phyloP scores from a whole-genome alignment of 2,888 invertebrate species.

The Nyleta sp. region DNA sequence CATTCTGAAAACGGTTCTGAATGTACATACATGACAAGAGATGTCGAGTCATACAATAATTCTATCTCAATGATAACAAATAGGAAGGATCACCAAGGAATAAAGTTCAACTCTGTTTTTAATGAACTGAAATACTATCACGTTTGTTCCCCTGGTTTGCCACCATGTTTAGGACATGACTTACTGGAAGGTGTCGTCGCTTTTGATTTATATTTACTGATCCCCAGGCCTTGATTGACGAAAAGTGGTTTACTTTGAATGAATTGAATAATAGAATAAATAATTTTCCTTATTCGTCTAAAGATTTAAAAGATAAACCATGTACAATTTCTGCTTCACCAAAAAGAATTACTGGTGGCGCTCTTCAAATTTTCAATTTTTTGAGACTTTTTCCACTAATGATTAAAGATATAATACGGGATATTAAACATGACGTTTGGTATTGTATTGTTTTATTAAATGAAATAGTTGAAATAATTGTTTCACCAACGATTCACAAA shows the following conservation, averaged over 20 bases:
- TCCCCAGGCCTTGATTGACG: too few relatives aligned
- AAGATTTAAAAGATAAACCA: conserved; percentile 56
- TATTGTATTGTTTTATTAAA: conserved; percentile 47
- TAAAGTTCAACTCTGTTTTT: conserved; percentile 64
- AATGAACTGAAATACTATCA: conserved; percentile 49
- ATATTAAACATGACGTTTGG: conserved; percentile 62
- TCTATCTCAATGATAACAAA: background rate
- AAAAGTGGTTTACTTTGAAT: conserved; percentile 47
- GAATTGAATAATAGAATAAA: conserved; percentile 44
- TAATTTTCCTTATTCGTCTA: conserved; percentile 30
- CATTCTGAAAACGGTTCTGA: background rate
- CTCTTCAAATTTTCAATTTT: conserved; percentile 60
- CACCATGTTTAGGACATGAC: conserved; percentile 60
- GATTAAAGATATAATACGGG: conserved; percentile 47
- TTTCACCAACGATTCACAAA: conserved; percentile 63
- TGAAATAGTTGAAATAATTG: conserved; percentile 66
- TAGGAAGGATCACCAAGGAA: conserved; percentile 28
- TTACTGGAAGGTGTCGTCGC: conserved; percentile 53
- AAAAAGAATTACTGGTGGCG: conserved; percentile 48
- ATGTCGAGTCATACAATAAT: background rate
- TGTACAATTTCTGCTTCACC: conserved; percentile 14
- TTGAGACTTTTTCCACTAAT: conserved; percentile 57
- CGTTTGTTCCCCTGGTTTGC: conserved; percentile 57
- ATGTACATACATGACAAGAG: too few relatives aligned
- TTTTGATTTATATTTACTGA: conserved; percentile 50